Evolutionary conservation across 2,797 vertebrate species (phyloP).

Genomic region (Astyanax mexicanus): DNA sequence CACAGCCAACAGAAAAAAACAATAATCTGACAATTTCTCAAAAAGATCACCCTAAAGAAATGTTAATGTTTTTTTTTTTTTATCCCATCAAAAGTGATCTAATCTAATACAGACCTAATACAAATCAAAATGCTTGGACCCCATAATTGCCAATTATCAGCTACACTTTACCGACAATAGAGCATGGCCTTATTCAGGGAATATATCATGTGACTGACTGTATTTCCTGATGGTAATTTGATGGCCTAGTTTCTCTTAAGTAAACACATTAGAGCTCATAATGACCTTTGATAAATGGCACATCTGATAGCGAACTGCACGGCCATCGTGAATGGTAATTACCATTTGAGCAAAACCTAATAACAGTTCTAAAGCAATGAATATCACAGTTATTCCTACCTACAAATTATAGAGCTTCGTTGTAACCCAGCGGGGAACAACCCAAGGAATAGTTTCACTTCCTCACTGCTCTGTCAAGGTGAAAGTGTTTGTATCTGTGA

Average conservation of each 20-base stretch:
- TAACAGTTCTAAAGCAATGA: neutral
- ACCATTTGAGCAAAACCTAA: neutral
- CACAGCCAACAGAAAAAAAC: too few relatives aligned
- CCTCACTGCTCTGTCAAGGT: slow-evolving; percentile 7
- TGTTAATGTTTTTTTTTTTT: too few relatives aligned
- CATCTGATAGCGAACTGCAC: neutral
- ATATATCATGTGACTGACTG: neutral
- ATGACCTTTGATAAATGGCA: neutral
- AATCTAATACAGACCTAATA: too few relatives aligned
- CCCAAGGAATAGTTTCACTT: slow-evolving; percentile 32
- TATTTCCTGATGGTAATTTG: slow-evolving; percentile 1
- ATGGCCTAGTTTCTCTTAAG: neutral
- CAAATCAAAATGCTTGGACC: neutral
- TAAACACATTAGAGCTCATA: neutral
- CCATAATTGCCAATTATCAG: neutral
- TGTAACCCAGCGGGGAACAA: neutral
- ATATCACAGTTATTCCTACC: neutral
- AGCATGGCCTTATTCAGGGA: neutral
- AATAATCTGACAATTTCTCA: too few relatives aligned
- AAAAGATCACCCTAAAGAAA: too few relatives aligned
- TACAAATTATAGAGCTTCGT: neutral
- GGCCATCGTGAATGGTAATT: neutral
- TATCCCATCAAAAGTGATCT: too few relatives aligned
- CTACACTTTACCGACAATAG: neutral
- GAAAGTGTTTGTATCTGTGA: neutral